Evolutionary conservation across 1,140 invertebrate genomes (phyloP), one percentile per base, ranked within the genome.

Genomic region (Saccostrea cuccullata): DNA sequence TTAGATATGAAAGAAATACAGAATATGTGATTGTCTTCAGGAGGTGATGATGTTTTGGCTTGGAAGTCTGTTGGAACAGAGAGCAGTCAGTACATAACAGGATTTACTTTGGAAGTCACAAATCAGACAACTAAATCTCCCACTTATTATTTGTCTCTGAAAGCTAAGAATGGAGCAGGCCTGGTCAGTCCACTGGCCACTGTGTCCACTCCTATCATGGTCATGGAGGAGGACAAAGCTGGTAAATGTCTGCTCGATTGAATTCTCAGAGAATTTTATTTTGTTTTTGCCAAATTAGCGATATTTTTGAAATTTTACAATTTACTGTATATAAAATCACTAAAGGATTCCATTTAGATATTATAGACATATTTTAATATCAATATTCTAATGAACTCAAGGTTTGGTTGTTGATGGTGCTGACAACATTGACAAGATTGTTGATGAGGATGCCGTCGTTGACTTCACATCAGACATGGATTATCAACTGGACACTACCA

Each of bases 111-210:
- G n/a, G n/a, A n/a, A n/a, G n/a, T n/a, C n/a, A n/a, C n/a, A n/a
- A n/a, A n/a, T n/a, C n/a, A n/a, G n/a, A n/a, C 23, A 8, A 86
- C 85, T 0, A 86, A 88, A 15, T 73, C 30, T 9, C 91, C 91
- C n/a, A 55, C 89, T 0, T 93, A 93, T 85, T 93, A 92, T 88
- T 90, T 93, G 60, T 91, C 89, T 23, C 83, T 92, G 0, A 91
- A 89, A 82, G 90, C 90, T 20, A 60, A 86, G 6, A 93, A 93
- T 89, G 91, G 92, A n/a, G 93, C 92, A 0, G 92, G 91, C 6
- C 58, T 88, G 13, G 84, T 83, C 82, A 92, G 91, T 90, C 30
- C 8, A 11, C 9, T n/a, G 5, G 36, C 64, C 11, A 36, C 85
- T 23, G 89, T 64, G 23, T 93, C 92, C 8, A 90, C 87, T n/a